phyloP scores from a whole-genome alignment of 2,113 vertebrate genomes.

The Cebus imitator region DNA sequence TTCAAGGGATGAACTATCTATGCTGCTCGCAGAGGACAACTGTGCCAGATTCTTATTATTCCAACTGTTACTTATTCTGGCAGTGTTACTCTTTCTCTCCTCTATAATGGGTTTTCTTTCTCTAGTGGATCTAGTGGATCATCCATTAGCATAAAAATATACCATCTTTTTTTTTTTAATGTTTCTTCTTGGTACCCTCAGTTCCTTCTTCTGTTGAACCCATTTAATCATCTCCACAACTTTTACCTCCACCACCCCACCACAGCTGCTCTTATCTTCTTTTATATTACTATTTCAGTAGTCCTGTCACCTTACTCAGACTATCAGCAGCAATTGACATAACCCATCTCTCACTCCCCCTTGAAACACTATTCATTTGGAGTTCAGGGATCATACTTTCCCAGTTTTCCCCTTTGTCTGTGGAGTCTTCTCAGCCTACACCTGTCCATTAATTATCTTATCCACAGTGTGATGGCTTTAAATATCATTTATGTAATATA shows the following conservation, averaged over 20 bases:
- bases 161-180: not conserved
- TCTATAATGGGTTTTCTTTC: constrained; percentile 2
- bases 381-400: not conserved
- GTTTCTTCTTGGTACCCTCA: constrained; percentile 17
- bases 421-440: not conserved
- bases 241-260: not conserved
- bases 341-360: not conserved
- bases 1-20: not conserved
- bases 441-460: not conserved
- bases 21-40: not conserved
- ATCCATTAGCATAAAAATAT: constrained; percentile 31
- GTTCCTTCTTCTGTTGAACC: not conserved
- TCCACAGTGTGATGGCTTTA: not conserved
- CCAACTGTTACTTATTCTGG: not conserved
- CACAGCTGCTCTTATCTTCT: not conserved
- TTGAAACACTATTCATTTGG: not conserved
- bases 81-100: not conserved
- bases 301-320: not conserved
- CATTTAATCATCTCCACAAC: not conserved
- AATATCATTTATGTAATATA: not conserved
- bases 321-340: not conserved
- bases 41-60: not conserved
- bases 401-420: not conserved
- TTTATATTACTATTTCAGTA: not conserved
- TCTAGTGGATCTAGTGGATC: not conserved